Base-by-base conservation (phyloP, 2,888 invertebrate species). In the Caenorhabditis uteleia region DNA sequence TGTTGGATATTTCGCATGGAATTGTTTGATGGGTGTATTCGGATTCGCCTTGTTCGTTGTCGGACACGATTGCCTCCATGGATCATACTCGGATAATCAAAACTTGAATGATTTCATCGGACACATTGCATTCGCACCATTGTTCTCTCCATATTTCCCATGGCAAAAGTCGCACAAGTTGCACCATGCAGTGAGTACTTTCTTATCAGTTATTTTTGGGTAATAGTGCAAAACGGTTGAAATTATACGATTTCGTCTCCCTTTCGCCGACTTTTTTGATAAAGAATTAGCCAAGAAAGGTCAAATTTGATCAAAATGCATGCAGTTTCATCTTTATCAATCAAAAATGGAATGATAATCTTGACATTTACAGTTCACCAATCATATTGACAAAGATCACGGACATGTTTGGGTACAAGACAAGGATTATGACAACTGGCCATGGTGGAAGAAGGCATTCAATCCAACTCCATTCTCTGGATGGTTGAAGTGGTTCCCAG, bases 401-500 rank as follows among this genome's bases (percentile, higher is more conserved):
- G 77, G 77, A 12, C 75, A 75, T 54, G 67, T 74, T 4, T 77
- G 77, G 77, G 58, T 73, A 31, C 75, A 74, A 18, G 73, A 75
- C 39, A 64, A 68, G n/a, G 50, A 59, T 29, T 73, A 55, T 27
- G 47, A 39, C 10, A 49, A 31, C 18, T 65, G 62, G 68, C 60
- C 60, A 10, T 40, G 36, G 34, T 55, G 60, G 51, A 59, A 68
- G 51, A 64, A 64, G 46, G 44, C 49, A 23, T 75, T 70, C 67
- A 73, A 73, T 27, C 68, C 73, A 46, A 47, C 75, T 18, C 79
- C 79, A 31, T 49, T 79, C 31, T 75, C 76, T 20, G 79, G 77
- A 48, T 70, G 80, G 67, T 20, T 79, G 42, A 64, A 79, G 72
- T 80, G 80, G 80, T 75, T 77, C 55, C 77, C 78, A 18, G 59